Percentiles rank a stretch among this genome's conserved stretches.
These are phyloP conservation scores for Megalonaias nervosa DNA, from an alignment of 1,140 invertebrate species.

Conservation along the genomic window DNA sequence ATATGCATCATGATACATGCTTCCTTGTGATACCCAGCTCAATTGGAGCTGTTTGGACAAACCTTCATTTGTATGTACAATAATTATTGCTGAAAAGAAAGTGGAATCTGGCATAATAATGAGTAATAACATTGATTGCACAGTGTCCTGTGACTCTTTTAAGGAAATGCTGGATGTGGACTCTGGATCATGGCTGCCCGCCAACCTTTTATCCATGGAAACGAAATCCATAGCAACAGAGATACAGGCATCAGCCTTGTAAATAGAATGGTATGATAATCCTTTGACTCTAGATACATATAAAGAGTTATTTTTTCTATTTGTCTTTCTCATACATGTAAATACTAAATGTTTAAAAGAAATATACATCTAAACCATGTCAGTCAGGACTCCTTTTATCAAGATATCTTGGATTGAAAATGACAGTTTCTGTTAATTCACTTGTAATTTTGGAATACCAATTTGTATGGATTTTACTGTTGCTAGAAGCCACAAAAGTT, in stretches of 20 bases:
- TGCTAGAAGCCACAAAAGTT: too few species aligned
- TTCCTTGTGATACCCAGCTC: background rate
- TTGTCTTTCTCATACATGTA: too few species aligned
- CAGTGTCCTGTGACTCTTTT: background rate
- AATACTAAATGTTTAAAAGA: too few species aligned
- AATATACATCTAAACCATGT: too few species aligned
- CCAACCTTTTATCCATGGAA: slow-evolving; percentile 59
- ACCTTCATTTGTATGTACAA: background rate
- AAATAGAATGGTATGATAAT: slow-evolving; percentile 38
- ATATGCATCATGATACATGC: too few species aligned
- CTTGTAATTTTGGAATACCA: too few species aligned
- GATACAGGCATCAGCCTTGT: slow-evolving; percentile 61
- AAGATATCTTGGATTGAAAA: too few species aligned
- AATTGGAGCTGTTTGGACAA: background rate
- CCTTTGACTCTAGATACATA: background rate
- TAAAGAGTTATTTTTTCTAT: too few species aligned
- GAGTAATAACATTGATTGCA: background rate
- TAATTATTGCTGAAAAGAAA: background rate
- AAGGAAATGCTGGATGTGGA: slow-evolving; percentile 64
- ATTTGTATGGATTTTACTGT: too few species aligned
- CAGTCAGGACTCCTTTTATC: too few species aligned
- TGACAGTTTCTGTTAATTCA: too few species aligned
- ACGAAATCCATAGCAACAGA: slow-evolving; percentile 61
- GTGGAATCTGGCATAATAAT: too few species aligned
- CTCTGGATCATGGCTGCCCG: slow-evolving; percentile 61